A percentile compares a stretch with the other conserved stretches of the same genome.
Evolutionary conservation across 2,113 vertebrate genomes (phyloP).

Genomic region (Pteruthius melanotis): DNA sequence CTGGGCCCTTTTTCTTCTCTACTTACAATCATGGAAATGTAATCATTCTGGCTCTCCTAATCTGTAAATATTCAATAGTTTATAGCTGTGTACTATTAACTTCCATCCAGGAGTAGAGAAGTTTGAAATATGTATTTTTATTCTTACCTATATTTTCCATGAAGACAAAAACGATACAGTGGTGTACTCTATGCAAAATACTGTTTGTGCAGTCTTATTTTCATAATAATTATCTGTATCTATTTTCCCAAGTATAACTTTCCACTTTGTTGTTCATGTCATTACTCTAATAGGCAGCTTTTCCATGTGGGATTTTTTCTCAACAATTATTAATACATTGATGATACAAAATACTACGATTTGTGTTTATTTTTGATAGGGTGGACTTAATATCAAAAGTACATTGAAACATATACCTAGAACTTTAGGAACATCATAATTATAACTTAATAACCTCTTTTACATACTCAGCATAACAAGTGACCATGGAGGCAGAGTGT

Average conservation of each 20-base stretch:
- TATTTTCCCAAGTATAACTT: background rate
- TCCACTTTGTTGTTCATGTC: background rate
- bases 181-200: background rate
- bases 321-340: background rate
- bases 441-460: background rate
- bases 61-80: background rate
- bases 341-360: background rate
- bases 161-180: fast-evolving
- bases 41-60: background rate
- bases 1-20: background rate
- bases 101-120: background rate
- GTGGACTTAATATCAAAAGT: background rate
- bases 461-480: background rate
- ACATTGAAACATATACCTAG: background rate
- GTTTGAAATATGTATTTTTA: background rate
- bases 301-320: background rate
- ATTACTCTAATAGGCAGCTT: background rate
- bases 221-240: background rate
- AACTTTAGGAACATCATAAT: background rate
- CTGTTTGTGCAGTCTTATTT: background rate
- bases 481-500: fast-evolving
- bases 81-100: background rate
- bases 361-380: background rate
- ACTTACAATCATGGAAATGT: background rate
- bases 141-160: background rate